Base-by-base conservation (phyloP, 2,113 vertebrate genomes). In the Rhadina sibilatrix region DNA sequence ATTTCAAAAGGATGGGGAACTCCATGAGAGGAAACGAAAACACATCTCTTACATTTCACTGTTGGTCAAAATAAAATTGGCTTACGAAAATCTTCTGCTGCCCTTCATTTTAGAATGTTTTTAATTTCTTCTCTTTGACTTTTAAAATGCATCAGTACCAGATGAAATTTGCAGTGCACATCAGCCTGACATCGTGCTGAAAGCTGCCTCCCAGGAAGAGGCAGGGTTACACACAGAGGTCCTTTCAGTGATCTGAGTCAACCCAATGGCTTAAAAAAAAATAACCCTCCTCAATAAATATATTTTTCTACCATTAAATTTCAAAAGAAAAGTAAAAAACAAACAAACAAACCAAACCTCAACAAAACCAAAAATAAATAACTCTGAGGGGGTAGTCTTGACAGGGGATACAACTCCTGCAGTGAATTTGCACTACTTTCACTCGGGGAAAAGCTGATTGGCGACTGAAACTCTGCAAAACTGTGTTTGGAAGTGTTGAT, bases 381-480 rank as follows among this genome's bases (percentile, higher is more conserved):
- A 0, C 7, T 5, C 9, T 1, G 30, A 35, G 28, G 2, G 3
- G 0, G 0, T 7, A 13, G 1, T 19, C 40, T 59, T 76, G 47
- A 37, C 4, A 40, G 38, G 25, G 1, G 8, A 25, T 9, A 4
- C 2, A 17, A 18, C 4, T 65, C 64, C 60, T 38, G 52, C 25
- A 28, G 9, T 7, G 24, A 33, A 63, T 35, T 60, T 22, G 4
- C 40, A 44, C 5, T 16, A 6, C 11, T 31, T n/a, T 16, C 12
- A 14, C 10, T 52, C 0, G 0, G 7, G 25, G 22, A 70, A 83
- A 74, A 74, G 25, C 37, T 24, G 2, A 3, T 24, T 31, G 11
- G 16, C 31, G 64, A 33, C 17, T 68, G 30, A 19, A 78, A 38
- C 2, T 22, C 24, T 20, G 25, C 18, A 64, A 65, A 89, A 44